These are phyloP conservation scores for Lycophotia porphyrea DNA, from an alignment of 2,888 invertebrate species.

Conservation along the genomic window DNA sequence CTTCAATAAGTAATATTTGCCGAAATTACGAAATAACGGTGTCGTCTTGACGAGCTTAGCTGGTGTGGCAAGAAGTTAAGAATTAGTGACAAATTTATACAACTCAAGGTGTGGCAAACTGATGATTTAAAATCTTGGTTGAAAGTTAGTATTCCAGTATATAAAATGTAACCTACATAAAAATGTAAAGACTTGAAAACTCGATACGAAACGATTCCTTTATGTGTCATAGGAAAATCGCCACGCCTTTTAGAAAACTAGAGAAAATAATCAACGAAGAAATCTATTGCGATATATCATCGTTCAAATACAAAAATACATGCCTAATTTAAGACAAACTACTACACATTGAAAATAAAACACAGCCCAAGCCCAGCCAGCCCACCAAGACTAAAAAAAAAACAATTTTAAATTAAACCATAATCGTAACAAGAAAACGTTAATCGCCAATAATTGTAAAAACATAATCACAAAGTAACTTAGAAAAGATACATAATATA, in stretches of 20 bases:
- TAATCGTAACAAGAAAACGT: slow-evolving; percentile 64
- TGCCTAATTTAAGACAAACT: slow-evolving; percentile 14
- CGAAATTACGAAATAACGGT: slow-evolving; percentile 69
- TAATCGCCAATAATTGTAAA: slow-evolving; percentile 67
- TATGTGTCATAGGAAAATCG: background rate
- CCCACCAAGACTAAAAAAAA: slow-evolving; percentile 65
- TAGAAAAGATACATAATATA: slow-evolving; percentile 69
- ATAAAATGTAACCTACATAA: background rate
- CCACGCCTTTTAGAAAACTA: too few species aligned
- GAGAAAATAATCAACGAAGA: background rate
- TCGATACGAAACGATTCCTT: background rate
- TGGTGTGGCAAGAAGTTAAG: slow-evolving; percentile 48
- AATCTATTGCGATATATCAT: background rate
- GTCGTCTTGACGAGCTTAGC: slow-evolving; percentile 65
- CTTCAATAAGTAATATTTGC: slow-evolving; percentile 81
- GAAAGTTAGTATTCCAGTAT: background rate
- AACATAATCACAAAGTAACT: slow-evolving; percentile 71
- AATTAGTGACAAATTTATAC: background rate
- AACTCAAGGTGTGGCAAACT: background rate
- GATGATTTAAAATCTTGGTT: background rate
- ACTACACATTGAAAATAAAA: background rate
- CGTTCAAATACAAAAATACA: slow-evolving; percentile 25
- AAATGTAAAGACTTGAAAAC: background rate
- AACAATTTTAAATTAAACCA: slow-evolving; percentile 40
- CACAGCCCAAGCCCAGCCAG: slow-evolving; percentile 45